phyloP scores from a whole-genome alignment of 2,113 vertebrate genomes.

The Cranoglanis bouderius region DNA sequence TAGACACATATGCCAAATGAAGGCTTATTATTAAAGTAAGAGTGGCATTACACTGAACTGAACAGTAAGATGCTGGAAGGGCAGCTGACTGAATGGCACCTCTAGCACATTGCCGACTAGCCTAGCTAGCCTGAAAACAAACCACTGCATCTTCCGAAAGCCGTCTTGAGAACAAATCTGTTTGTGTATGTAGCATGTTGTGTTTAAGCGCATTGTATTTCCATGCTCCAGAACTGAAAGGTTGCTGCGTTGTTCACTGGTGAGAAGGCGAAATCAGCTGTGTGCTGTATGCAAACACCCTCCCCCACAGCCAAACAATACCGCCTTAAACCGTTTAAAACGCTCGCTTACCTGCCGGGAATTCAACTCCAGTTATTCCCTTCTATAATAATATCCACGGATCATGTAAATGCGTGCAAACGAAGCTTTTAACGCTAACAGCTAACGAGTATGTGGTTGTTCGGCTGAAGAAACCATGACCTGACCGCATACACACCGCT shows the following conservation, averaged over 20 bases:
- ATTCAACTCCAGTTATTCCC: slow-evolving; percentile 43
- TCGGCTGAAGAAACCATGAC: slow-evolving; percentile 72
- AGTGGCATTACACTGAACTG: neutral
- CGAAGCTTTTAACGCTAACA: slow-evolving; percentile 40
- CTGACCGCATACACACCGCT: slow-evolving; percentile 69
- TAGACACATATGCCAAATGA: neutral
- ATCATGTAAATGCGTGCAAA: slow-evolving; percentile 30
- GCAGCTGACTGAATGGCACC: neutral
- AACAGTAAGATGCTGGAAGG: neutral
- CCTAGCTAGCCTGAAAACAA: slow-evolving; percentile 24
- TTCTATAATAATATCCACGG: slow-evolving; percentile 35
- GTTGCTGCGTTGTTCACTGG: neutral
- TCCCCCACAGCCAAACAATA: slow-evolving; percentile 77
- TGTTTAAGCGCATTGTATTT: neutral
- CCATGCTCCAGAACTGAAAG: neutral
- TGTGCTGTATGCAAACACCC: slow-evolving; percentile 58
- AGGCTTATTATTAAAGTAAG: neutral
- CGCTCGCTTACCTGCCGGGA: slow-evolving; percentile 69
- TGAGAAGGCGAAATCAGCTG: slow-evolving; percentile 50
- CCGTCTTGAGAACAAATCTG: neutral
- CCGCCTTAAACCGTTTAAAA: slow-evolving; percentile 58
- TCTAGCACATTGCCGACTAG: slow-evolving; percentile 25
- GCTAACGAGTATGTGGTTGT: slow-evolving; percentile 63
- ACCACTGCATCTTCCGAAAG: neutral
- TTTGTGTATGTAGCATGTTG: neutral